Evolutionary conservation across 1,140 invertebrate species (phyloP).

Genomic region (Antheraea mylitta): DNA sequence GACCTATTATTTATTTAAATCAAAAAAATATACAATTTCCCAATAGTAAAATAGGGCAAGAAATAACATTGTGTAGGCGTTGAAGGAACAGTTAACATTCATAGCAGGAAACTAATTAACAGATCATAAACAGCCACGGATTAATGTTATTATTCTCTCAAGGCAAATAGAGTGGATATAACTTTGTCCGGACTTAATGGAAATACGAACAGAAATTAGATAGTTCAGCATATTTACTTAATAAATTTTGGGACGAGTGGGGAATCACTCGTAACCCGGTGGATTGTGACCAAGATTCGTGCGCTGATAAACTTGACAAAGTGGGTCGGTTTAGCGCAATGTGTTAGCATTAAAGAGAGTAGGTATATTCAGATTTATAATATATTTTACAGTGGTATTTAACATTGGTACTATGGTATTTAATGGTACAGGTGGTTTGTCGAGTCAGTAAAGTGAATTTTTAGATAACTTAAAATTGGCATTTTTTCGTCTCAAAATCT

Average conservation of each 20-base stretch:
- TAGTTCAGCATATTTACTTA: neutral
- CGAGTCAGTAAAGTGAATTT: too few species aligned
- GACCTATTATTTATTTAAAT: too few species aligned
- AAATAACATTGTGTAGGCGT: neutral
- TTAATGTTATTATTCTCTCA: constrained; percentile 34
- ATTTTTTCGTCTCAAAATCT: too few species aligned
- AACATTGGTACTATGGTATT: too few species aligned
- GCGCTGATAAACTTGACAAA: too few species aligned
- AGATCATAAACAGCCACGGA: constrained; percentile 39
- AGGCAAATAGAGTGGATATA: constrained; percentile 8
- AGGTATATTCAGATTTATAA: too few species aligned
- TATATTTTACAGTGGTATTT: too few species aligned
- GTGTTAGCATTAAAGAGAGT: too few species aligned
- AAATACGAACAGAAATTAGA: constrained; percentile 1
- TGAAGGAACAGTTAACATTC: constrained; percentile 19
- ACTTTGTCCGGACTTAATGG: constrained; percentile 3
- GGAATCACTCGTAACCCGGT: neutral
- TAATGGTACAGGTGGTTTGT: too few species aligned
- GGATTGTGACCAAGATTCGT: neutral
- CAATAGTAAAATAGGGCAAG: neutral
- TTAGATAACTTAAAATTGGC: too few species aligned
- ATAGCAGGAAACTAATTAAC: constrained; percentile 49
- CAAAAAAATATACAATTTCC: neutral
- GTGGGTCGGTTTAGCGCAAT: too few species aligned
- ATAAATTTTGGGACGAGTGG: neutral